Evolutionary conservation across 2,888 invertebrate genomes (phyloP).

Genomic region (Agrotis puta): DNA sequence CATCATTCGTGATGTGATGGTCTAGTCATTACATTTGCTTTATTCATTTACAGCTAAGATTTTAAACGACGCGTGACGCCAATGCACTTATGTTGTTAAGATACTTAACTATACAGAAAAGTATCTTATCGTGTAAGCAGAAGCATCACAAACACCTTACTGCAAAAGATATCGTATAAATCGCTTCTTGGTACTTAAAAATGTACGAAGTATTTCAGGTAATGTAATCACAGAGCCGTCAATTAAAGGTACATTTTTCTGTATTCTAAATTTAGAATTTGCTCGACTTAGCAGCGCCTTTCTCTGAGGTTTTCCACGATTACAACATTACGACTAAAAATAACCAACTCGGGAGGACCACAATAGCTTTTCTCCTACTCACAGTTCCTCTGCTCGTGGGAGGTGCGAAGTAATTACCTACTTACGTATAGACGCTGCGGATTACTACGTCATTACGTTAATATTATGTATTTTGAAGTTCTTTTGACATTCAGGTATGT

Average conservation of each 20-base stretch:
- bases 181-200: too few species aligned
- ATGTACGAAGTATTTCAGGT: too few species aligned
- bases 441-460: neutral
- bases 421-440: neutral
- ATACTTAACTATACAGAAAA: too few species aligned
- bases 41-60: too few species aligned
- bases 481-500: too few species aligned
- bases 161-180: neutral
- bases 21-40: too few species aligned
- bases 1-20: too few species aligned
- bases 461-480: too few species aligned
- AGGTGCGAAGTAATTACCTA: neutral
- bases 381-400: neutral
- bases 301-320: neutral
- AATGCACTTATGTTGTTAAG: too few species aligned
- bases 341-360: neutral
- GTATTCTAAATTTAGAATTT: neutral
- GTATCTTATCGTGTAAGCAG: too few species aligned
- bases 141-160: neutral
- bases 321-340: slow-evolving; percentile 7
- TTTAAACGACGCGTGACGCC: too few species aligned
- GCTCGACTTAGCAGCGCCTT: neutral
- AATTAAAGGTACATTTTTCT: neutral
- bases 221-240: neutral
- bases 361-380: neutral